These are phyloP conservation scores for Gobionotothen gibberifrons DNA, from an alignment of 2,797 vertebrate genomes.

Conservation along the genomic window DNA sequence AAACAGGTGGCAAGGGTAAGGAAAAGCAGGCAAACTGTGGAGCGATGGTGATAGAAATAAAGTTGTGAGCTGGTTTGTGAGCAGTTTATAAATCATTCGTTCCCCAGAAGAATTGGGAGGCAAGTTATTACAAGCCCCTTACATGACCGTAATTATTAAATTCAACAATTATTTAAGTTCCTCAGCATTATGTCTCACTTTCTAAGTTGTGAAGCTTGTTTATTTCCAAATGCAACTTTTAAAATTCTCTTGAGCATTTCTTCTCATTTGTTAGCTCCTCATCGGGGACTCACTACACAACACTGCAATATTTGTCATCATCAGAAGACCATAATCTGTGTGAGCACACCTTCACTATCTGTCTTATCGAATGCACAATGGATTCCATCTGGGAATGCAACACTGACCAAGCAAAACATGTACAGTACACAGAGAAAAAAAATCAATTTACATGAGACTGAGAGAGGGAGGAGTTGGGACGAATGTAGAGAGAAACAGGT, in stretches of 20 bases:
- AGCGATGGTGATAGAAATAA: constrained; percentile 2
- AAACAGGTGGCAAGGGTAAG: constrained; percentile 54
- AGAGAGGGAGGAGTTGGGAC: constrained; percentile 16
- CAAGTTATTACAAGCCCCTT: constrained; percentile 17
- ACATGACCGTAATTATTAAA: constrained; percentile 5
- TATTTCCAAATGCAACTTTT: constrained; percentile 24
- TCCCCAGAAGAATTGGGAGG: constrained; percentile 8
- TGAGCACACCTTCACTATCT: constrained; percentile 60
- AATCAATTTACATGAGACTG: constrained; percentile 68
- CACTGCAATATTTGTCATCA: constrained; percentile 56
- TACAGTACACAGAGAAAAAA: constrained; percentile 59
- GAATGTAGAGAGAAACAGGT: constrained; percentile 33
- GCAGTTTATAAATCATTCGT: constrained; percentile 53
- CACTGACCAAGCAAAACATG: constrained; percentile 66
- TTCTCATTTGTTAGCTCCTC: constrained; percentile 34
- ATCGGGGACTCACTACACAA: constrained; percentile 7
- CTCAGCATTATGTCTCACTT: neutral
- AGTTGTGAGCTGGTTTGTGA: constrained; percentile 40
- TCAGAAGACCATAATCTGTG: constrained; percentile 67
- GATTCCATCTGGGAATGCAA: constrained; percentile 65
- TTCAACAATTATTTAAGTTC: constrained; percentile 26
- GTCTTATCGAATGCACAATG: constrained; percentile 62
- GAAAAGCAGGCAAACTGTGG: constrained; percentile 24
- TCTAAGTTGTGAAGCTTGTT: neutral
- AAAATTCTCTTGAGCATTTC: constrained; percentile 17